Percentiles rank a stretch among this genome's conserved stretches.
These are phyloP conservation scores for Pangasius krempfi DNA, from an alignment of 2,797 vertebrate genomes.

Conservation along the genomic window DNA sequence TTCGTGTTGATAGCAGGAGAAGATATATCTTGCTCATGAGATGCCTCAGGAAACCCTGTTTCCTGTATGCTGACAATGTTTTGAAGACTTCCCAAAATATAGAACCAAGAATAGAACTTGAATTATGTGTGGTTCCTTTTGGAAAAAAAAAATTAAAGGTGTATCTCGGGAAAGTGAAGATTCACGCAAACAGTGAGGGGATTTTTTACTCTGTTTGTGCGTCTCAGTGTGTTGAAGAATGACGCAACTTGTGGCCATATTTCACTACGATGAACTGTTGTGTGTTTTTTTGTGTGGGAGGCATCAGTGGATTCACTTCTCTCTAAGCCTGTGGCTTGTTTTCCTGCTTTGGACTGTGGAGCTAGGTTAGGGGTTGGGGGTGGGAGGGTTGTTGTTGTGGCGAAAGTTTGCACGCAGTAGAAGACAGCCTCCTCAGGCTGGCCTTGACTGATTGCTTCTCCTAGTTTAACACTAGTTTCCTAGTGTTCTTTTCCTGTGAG, in stretches of 20 bases:
- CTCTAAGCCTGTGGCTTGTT: conserved; percentile 37
- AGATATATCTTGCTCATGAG: conserved; percentile 22
- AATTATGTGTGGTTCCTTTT: neutral
- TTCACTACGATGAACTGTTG: conserved; percentile 27
- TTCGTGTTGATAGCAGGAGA: conserved; percentile 28
- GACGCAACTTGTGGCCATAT: conserved; percentile 45
- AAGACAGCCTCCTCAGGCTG: conserved; percentile 31
- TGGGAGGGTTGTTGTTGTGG: conserved; percentile 27
- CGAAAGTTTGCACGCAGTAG: conserved; percentile 29
- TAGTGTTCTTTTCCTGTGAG: conserved; percentile 14
- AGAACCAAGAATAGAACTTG: conserved; percentile 50
- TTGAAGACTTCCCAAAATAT: conserved; percentile 73
- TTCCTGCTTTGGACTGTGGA: conserved; percentile 28
- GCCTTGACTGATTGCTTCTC: conserved; percentile 33
- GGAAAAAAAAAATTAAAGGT: neutral
- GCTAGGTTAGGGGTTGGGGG: neutral
- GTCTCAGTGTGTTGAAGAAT: conserved; percentile 30
- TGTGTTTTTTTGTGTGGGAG: conserved; percentile 46
- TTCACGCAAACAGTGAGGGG: neutral
- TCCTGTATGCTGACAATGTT: conserved; percentile 16
- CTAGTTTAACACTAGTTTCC: conserved; percentile 3
- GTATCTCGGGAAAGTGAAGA: conserved; percentile 9
- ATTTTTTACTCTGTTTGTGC: conserved; percentile 9
- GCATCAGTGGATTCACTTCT: conserved; percentile 45
- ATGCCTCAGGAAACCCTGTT: conserved; percentile 25